These are phyloP conservation scores for Monopterus albus DNA, from an alignment of 2,113 vertebrate genomes.

Conservation along the genomic window DNA sequence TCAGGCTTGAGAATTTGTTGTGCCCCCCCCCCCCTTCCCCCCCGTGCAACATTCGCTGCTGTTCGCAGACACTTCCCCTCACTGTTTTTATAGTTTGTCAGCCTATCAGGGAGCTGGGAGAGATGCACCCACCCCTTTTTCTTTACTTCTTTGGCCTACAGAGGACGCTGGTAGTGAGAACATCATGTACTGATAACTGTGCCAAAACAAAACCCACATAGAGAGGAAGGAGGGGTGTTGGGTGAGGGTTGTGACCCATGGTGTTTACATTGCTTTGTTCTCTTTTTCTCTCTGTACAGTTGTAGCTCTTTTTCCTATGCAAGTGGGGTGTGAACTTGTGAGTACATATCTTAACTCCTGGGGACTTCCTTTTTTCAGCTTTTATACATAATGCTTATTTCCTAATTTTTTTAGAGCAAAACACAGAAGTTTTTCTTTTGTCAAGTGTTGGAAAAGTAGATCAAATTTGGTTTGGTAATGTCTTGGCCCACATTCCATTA, in stretches of 20 bases:
- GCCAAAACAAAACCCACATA: constrained; percentile 76
- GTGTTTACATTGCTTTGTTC: constrained; percentile 75
- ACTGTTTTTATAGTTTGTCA: constrained; percentile 62
- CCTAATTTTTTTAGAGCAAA: constrained; percentile 33
- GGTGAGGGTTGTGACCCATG: constrained; percentile 69
- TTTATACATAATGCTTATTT: not conserved
- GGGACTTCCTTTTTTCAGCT: constrained; percentile 28
- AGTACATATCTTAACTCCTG: constrained; percentile 33
- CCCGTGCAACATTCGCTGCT: constrained; percentile 22
- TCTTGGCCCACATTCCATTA: not conserved
- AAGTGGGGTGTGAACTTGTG: constrained; percentile 37
- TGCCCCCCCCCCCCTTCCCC: constrained; percentile 6
- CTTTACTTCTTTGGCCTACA: constrained; percentile 55
- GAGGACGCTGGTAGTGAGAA: constrained; percentile 70
- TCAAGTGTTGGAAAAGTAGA: not conserved
- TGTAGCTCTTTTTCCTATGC: constrained; percentile 11
- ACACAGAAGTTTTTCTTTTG: no score
- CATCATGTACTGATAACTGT: constrained; percentile 78
- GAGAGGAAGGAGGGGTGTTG: constrained; percentile 48
- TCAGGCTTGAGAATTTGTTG: no score
- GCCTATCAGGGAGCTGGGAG: constrained; percentile 68
- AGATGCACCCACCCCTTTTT: constrained; percentile 65
- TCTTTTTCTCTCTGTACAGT: constrained; percentile 28
- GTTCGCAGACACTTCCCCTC: constrained; percentile 60
- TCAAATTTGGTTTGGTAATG: no score